A percentile compares a stretch with the other conserved stretches of the same genome.
Evolutionary conservation across 64 coral and sea anemone species (phyloP).

Genomic region (Dendronephthya gigantea): DNA sequence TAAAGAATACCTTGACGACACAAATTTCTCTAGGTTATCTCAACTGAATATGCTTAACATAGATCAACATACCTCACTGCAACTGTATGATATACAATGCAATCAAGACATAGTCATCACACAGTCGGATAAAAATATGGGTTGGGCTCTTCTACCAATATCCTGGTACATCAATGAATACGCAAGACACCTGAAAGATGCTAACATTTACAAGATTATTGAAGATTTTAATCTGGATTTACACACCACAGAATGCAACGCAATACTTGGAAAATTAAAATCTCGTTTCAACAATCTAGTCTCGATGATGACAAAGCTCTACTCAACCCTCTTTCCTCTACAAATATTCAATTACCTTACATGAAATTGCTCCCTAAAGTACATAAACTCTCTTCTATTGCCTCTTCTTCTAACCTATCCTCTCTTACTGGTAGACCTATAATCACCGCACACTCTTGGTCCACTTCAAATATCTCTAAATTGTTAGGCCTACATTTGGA

Average conservation of each 20-base stretch:
- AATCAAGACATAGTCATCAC: not conserved
- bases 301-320: not conserved
- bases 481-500: not conserved
- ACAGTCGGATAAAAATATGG: not conserved
- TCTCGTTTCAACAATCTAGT: not conserved
- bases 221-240: not conserved
- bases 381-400: not conserved
- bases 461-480: constrained; percentile 10
- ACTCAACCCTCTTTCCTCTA: constrained; percentile 1
- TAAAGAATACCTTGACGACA: not conserved
- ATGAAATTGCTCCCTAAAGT: constrained; percentile 14
- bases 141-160: not conserved
- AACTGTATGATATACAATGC: not conserved
- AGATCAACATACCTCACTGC: no score
- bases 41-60: not conserved
- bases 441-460: no score
- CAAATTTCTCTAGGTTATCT: not conserved
- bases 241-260: not conserved
- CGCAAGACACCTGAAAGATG: not conserved
- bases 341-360: no score
- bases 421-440: not conserved
- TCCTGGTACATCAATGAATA: not conserved
- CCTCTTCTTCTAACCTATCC: not conserved
- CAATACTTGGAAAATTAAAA: not conserved
- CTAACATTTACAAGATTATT: not conserved